Conservation (phyloP, 2,113 vertebrate genomes). For the Promerops cafer region DNA sequence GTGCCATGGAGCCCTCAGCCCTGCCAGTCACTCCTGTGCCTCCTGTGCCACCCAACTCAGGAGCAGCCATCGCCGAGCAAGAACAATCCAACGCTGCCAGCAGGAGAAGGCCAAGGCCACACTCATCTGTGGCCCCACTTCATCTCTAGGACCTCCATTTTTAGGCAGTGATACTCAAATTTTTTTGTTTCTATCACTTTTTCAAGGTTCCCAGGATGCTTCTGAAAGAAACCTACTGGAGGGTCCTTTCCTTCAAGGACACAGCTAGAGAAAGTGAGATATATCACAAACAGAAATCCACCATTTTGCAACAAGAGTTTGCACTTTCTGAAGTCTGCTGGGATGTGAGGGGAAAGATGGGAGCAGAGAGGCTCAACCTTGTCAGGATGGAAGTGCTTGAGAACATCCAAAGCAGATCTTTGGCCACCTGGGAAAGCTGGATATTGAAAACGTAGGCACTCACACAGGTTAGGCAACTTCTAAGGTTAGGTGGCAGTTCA, state of each 20-base stretch:
- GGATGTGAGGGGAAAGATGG: not conserved
- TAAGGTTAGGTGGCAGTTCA: conserved; percentile 60
- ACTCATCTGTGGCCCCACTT: not conserved
- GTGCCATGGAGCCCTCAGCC: not conserved
- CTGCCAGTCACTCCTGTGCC: not conserved
- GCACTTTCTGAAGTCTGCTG: not conserved
- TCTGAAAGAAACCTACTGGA: not conserved
- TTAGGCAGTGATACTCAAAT: not conserved
- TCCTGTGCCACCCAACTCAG: not conserved
- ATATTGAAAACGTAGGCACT: conserved; percentile 30
- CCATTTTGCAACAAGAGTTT: not conserved
- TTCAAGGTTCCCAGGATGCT: not conserved
- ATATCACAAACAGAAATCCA: not conserved
- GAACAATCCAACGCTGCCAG: not conserved
- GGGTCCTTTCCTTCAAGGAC: conserved; percentile 7
- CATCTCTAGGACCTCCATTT: not conserved
- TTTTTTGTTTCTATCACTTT: not conserved
- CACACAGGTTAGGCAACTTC: conserved; percentile 29
- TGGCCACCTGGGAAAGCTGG: conserved; percentile 27
- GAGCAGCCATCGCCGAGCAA: fast-evolving
- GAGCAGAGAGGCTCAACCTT: conserved; percentile 29
- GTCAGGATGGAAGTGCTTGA: conserved; percentile 47
- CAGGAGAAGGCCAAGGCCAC: fast-evolving
- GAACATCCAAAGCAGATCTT: conserved; percentile 28
- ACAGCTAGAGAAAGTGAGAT: not conserved